These are phyloP conservation scores for Callosobruchus maculatus DNA, from an alignment of 2,888 invertebrate species.

Conservation along the genomic window DNA sequence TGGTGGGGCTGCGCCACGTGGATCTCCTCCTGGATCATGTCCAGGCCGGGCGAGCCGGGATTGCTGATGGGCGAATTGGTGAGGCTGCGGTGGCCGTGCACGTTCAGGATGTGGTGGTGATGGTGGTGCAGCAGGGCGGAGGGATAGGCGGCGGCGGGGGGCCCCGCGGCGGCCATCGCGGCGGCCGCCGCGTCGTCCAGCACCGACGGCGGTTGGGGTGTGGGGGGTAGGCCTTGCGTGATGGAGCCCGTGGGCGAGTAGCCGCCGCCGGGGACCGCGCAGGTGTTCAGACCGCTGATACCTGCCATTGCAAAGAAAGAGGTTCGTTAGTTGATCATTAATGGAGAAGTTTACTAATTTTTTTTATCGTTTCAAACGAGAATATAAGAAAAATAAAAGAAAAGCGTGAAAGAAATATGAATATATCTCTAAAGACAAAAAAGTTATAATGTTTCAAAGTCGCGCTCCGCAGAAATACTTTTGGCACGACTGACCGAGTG, in stretches of 20 bases:
- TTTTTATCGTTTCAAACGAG: no score
- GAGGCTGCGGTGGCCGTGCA: constrained; percentile 54
- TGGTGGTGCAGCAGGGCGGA: constrained; percentile 17
- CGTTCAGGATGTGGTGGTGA: constrained; percentile 44
- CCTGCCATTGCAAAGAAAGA: constrained; percentile 55
- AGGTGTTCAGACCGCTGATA: constrained; percentile 66
- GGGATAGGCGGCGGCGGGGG: constrained; percentile 35
- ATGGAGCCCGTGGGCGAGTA: constrained; percentile 62
- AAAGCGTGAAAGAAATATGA: no score
- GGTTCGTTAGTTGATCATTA: no score
- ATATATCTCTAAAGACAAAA: no score
- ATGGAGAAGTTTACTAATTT: no score
- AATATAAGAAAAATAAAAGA: no score
- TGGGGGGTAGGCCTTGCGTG: constrained; percentile 65
- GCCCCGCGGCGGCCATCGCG: constrained; percentile 57
- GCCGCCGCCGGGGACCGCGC: not conserved
- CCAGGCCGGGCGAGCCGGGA: constrained; percentile 64
- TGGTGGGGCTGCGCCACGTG: constrained; percentile 46
- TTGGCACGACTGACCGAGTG: no score
- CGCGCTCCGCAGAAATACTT: no score
- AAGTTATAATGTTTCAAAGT: no score
- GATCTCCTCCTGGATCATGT: constrained; percentile 76
- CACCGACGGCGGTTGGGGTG: no score
- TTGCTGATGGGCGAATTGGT: constrained; percentile 63
- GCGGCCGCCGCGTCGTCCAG: constrained; percentile 53